These are phyloP conservation scores for Enchytraeus crypticus DNA, from an alignment of 2,888 invertebrate species.

Conservation along the genomic window DNA sequence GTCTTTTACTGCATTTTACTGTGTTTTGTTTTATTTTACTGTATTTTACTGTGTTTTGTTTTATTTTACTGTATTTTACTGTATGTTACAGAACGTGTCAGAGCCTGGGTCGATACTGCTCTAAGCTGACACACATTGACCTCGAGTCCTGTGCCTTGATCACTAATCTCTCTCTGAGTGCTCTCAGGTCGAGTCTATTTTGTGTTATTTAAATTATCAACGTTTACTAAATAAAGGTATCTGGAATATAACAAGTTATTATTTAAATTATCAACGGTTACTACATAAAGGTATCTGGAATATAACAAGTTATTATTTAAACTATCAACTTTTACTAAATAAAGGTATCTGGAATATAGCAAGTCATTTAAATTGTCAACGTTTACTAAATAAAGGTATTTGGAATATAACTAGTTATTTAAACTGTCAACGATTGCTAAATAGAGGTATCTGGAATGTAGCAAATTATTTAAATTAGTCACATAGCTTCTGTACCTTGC, in stretches of 20 bases:
- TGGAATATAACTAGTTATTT: no score
- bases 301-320: not conserved
- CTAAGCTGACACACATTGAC: constrained; percentile 59
- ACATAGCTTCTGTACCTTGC: constrained; percentile 6
- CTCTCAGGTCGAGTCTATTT: constrained; percentile 56
- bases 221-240: not conserved
- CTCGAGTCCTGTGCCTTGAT: constrained; percentile 87
- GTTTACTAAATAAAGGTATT: no score
- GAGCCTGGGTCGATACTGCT: constrained; percentile 77
- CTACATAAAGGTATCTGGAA: no score
- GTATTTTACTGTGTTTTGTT: no score
- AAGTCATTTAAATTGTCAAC: no score
- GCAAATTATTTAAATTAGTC: no score
- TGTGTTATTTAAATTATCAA: not conserved
- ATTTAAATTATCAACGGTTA: no score
- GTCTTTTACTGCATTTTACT: no score
- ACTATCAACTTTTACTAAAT: not conserved
- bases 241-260: no score
- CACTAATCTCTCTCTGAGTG: constrained; percentile 82
- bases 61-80: no score
- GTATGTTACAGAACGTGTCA: constrained; percentile 69
- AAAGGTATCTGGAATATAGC: not conserved
- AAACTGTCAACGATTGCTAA: not conserved
- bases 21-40: no score
- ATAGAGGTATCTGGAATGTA: not conserved